Conservation (phyloP, 2,113 vertebrate genomes). For the Lycaon pictus region DNA sequence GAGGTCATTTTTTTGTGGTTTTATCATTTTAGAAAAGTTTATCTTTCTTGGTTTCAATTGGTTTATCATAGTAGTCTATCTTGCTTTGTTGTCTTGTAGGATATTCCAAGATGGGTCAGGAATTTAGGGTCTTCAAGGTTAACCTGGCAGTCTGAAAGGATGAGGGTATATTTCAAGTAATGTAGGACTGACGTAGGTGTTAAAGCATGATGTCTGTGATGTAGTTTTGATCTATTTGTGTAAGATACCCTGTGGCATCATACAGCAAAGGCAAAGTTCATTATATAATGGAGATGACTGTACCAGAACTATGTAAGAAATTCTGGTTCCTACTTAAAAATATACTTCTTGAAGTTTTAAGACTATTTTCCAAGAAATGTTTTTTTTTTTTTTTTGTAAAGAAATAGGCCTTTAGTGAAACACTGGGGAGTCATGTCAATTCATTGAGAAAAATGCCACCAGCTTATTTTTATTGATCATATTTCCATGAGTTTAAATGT, state of each 20-base stretch:
- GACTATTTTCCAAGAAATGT: slow-evolving; percentile 45
- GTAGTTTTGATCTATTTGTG: neutral
- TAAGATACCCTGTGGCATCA: neutral
- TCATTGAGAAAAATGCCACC: slow-evolving; percentile 64
- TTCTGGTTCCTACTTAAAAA: slow-evolving; percentile 50
- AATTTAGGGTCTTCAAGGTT: slow-evolving; percentile 42
- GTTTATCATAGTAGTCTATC: neutral
- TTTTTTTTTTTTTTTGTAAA: neutral
- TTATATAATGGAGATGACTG: neutral
- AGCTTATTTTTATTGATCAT: slow-evolving; percentile 66
- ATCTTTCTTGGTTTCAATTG: slow-evolving; percentile 6
- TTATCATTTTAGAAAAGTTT: neutral
- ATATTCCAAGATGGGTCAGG: neutral
- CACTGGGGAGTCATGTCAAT: slow-evolving; percentile 41
- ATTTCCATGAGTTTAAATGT: neutral
- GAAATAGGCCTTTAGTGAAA: slow-evolving; percentile 13
- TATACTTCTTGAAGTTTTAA: slow-evolving; percentile 47
- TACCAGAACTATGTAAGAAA: neutral
- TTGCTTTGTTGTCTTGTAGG: neutral
- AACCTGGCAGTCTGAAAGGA: neutral
- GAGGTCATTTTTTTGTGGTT: neutral
- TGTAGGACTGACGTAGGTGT: neutral
- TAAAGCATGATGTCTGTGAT: neutral
- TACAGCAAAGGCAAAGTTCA: neutral
- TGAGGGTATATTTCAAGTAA: neutral